phyloP scores from a whole-genome alignment of 2,888 invertebrate genomes.

The Tetrapedia diversipes region DNA sequence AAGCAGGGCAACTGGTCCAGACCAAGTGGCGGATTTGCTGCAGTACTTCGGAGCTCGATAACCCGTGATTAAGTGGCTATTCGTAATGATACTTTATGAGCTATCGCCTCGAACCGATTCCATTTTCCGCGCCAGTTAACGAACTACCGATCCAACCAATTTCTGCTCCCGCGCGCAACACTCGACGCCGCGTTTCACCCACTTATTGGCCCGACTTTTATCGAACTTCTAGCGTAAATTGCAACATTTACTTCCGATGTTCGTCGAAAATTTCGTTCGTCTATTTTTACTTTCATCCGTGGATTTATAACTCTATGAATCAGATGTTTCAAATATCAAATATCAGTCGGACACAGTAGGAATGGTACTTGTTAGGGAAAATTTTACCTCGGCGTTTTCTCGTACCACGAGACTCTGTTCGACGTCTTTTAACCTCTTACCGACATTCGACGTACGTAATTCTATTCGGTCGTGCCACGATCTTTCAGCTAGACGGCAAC shows the following conservation, averaged over 20 bases:
- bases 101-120: conserved; percentile 60
- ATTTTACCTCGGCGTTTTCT: not conserved
- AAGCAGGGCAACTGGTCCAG: conserved; percentile 52
- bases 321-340: no score
- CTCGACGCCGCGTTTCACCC: not conserved
- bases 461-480: not conserved
- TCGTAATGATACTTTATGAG: conserved; percentile 69
- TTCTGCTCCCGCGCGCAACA: conserved; percentile 27
- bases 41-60: conserved; percentile 59
- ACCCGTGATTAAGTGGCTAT: conserved; percentile 65
- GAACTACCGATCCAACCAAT: conserved; percentile 52
- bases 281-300: no score
- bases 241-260: not conserved
- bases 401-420: not conserved
- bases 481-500: not conserved
- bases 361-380: not conserved
- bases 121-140: conserved; percentile 63
- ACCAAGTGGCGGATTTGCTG: conserved; percentile 59
- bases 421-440: no score
- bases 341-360: not conserved
- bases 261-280: not conserved
- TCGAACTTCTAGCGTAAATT: not conserved
- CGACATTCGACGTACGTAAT: not conserved
- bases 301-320: no score
- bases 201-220: conserved; percentile 2